A percentile compares a stretch with the other conserved stretches of the same genome.
phyloP scores from a whole-genome alignment of 2,797 vertebrate genomes.

The Oreochromis grahami region DNA sequence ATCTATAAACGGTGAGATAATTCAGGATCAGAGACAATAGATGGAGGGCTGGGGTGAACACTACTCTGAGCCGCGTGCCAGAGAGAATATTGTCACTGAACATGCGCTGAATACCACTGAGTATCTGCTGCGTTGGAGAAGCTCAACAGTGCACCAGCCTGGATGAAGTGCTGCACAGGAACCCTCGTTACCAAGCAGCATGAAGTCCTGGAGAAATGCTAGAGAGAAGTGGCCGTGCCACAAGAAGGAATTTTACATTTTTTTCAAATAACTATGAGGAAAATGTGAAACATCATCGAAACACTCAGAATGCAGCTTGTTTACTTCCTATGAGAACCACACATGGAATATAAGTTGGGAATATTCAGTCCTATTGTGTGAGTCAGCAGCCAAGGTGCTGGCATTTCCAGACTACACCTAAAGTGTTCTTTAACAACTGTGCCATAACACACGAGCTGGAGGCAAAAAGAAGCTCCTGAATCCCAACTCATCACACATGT shows the following conservation, averaged over 20 bases:
- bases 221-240: background rate
- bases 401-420: fast-evolving
- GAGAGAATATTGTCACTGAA: background rate
- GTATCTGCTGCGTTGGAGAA: fast-evolving
- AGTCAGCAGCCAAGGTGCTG: background rate
- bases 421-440: background rate
- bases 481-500: background rate
- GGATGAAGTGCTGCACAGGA: background rate
- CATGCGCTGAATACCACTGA: background rate
- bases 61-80: background rate
- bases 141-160: background rate
- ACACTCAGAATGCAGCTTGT: background rate
- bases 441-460: background rate
- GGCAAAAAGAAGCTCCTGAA: too few species aligned
- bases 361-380: background rate
- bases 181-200: background rate
- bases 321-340: background rate
- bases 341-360: background rate
- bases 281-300: background rate
- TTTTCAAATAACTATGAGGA: background rate
- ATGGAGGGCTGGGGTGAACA: background rate
- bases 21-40: background rate
- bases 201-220: background rate
- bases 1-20: background rate
- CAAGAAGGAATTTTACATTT: background rate